phyloP scores from a whole-genome alignment of 2,113 vertebrate species.

The Ailurus styani region DNA sequence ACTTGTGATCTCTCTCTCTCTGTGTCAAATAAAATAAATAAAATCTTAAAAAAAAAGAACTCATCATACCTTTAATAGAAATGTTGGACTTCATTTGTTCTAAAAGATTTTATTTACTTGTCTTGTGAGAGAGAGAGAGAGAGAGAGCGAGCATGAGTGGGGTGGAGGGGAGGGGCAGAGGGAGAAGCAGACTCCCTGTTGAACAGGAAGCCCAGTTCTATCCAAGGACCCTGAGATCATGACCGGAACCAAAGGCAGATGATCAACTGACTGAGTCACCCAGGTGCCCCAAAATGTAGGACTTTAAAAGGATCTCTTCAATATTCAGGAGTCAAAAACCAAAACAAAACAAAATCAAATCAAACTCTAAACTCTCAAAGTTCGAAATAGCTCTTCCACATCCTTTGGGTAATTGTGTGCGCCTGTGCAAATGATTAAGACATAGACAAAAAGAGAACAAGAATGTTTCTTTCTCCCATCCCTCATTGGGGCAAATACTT shows the following conservation, averaged over 20 bases:
- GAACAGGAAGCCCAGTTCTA: not conserved
- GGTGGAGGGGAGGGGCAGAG: not conserved
- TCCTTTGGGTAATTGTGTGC: not conserved
- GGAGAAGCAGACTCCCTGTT: not conserved
- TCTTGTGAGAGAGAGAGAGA: not conserved
- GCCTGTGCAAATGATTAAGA: no score
- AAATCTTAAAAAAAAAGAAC: no score
- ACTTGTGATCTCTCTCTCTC: no score
- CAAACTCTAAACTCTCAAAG: not conserved
- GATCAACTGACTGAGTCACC: not conserved
- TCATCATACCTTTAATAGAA: not conserved
- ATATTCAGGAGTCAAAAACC: not conserved
- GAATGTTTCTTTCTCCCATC: not conserved
- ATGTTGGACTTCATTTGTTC: not conserved
- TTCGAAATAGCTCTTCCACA: not conserved
- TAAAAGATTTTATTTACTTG: not conserved
- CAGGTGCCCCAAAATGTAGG: not conserved
- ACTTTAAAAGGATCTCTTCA: not conserved
- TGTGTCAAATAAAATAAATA: no score
- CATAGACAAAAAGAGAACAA: not conserved
- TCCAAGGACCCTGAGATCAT: not conserved
- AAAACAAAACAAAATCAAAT: not conserved
- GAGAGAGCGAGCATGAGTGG: not conserved
- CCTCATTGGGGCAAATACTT: not conserved
- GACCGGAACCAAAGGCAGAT: not conserved